phyloP scores from a whole-genome alignment of 2,113 vertebrate genomes.

The Salvelinus namaycush region DNA sequence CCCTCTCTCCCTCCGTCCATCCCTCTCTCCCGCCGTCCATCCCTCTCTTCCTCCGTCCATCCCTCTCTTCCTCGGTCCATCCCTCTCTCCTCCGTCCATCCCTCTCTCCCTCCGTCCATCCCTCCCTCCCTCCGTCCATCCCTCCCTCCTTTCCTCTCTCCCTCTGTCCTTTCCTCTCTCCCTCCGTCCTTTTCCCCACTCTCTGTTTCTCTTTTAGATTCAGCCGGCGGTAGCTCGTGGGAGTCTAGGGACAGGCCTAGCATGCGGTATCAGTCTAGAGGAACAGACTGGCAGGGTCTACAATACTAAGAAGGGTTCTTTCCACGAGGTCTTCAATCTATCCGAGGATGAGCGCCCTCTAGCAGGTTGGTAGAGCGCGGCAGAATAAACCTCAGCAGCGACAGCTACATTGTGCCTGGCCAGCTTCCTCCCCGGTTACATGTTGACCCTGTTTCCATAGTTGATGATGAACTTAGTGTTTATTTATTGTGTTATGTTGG shows the following conservation, averaged over 20 bases:
- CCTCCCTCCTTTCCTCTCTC: too few relatives aligned
- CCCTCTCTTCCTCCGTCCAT: too few relatives aligned
- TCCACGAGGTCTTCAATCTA: slow-evolving; percentile 92
- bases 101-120: too few relatives aligned
- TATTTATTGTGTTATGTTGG: background rate
- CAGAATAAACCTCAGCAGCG: background rate
- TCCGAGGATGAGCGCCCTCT: slow-evolving; percentile 91
- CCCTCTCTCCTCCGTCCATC: too few relatives aligned
- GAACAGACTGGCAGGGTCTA: slow-evolving; percentile 85
- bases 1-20: too few relatives aligned
- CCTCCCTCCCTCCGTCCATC: too few relatives aligned
- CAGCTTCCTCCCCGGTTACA: too few relatives aligned
- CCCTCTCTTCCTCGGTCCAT: too few relatives aligned
- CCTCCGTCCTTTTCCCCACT: too few relatives aligned
- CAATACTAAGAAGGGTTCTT: slow-evolving; percentile 87
- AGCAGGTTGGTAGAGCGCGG: slow-evolving; percentile 71
- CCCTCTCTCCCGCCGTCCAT: too few relatives aligned
- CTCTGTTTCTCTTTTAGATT: slow-evolving; percentile 58
- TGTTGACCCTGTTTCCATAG: background rate
- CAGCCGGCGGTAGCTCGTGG: slow-evolving; percentile 71
- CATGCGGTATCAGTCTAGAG: slow-evolving; percentile 76
- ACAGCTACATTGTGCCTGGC: background rate
- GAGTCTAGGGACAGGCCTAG: slow-evolving; percentile 67
- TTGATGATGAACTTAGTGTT: background rate
- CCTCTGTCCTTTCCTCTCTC: too few relatives aligned